These are phyloP conservation scores for Petrolisthes cinctipes DNA, from an alignment of 2,888 invertebrate species.

Conservation along the genomic window DNA sequence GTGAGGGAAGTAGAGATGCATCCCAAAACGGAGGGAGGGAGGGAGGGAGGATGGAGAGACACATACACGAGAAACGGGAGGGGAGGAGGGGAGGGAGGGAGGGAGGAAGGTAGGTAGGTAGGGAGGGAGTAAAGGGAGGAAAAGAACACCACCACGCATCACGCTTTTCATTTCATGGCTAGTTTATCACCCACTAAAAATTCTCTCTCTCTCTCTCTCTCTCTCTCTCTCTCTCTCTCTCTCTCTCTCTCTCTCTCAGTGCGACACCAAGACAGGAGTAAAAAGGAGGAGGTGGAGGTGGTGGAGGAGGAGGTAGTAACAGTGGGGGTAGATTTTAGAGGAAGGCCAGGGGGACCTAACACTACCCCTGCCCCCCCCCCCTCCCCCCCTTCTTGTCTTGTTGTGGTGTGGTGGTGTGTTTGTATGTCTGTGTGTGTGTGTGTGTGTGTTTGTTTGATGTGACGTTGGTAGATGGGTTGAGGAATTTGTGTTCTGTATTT, in stretches of 20 bases:
- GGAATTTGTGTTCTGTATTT: no score
- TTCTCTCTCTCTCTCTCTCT: constrained; percentile 14
- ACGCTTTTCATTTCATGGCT: constrained; percentile 17
- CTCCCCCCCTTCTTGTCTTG: neutral
- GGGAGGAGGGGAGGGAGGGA: neutral
- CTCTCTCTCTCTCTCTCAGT: constrained; percentile 5
- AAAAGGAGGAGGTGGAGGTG: no score
- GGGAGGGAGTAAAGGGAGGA: neutral
- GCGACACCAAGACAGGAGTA: neutral
- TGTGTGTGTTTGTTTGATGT: neutral
- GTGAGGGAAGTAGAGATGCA: neutral
- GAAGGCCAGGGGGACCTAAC: no score
- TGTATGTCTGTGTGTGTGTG: neutral
- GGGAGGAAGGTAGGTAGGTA: neutral
- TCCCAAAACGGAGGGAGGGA: neutral
- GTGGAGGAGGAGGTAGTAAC: no score
- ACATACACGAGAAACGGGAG: neutral
- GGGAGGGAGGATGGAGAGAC: neutral
- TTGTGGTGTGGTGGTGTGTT: neutral
- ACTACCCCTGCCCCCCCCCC: neutral
- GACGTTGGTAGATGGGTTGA: no score
- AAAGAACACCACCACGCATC: constrained; percentile 12
- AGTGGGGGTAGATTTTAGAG: no score
- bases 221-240: constrained; percentile 16
- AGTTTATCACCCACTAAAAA: constrained; percentile 22